Evolutionary conservation across 1,140 invertebrate species (phyloP).

Genomic region (Formica exsecta): DNA sequence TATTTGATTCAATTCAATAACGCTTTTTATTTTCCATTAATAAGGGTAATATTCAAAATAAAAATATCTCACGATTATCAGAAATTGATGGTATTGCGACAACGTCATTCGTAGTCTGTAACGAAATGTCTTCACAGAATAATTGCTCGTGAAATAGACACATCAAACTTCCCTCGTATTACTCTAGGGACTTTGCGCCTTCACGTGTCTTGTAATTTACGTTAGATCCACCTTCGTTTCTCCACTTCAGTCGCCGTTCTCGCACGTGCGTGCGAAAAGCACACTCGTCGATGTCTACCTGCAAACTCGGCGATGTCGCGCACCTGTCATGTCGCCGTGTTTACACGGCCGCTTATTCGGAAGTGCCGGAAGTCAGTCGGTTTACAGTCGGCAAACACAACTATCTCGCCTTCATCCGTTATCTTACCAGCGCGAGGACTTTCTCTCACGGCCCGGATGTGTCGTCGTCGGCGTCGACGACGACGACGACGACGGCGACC

Average conservation of each 20-base stretch:
- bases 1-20: neutral
- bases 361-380: slow-evolving; percentile 63
- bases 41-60: neutral
- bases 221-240: neutral
- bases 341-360: slow-evolving; percentile 58
- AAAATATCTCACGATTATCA: neutral
- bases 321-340: slow-evolving; percentile 26
- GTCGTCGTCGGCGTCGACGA: neutral
- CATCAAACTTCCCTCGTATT: slow-evolving; percentile 10
- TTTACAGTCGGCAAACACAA: slow-evolving; percentile 63
- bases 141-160: slow-evolving; percentile 10
- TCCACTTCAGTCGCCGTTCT: neutral
- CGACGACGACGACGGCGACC: neutral
- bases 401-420: slow-evolving; percentile 49
- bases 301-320: slow-evolving; percentile 26
- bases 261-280: slow-evolving; percentile 31
- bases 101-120: neutral
- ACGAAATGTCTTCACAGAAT: neutral
- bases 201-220: slow-evolving; percentile 21
- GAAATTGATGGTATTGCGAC: neutral
- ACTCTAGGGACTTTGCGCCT: neutral
- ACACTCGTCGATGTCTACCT: slow-evolving; percentile 48
- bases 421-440: slow-evolving; percentile 61
- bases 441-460: slow-evolving; percentile 49
- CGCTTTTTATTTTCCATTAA: neutral